Conservation (phyloP, 2,888 invertebrate species). For the Cephus sareptanus region DNA sequence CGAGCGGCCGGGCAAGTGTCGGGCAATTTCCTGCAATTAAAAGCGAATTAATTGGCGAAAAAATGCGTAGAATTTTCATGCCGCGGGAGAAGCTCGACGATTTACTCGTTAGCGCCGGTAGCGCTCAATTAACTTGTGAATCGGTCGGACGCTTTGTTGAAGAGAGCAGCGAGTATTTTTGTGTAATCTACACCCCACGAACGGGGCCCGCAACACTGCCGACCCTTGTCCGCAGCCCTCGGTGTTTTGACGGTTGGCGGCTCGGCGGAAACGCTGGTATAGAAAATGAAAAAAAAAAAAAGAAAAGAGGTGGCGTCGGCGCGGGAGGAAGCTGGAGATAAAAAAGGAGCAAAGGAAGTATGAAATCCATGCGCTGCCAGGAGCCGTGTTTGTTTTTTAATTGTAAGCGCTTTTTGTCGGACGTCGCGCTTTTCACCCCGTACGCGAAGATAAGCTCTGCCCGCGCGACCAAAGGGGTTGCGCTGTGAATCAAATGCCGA, state of each 20-base stretch:
- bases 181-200: conserved; percentile 41
- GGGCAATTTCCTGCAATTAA: conserved; percentile 54
- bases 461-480: too few relatives aligned
- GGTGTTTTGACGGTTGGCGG: conserved; percentile 1
- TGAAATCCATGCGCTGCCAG: too few relatives aligned
- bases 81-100: conserved; percentile 40
- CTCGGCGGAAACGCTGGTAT: too few relatives aligned
- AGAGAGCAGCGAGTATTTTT: conserved; percentile 43
- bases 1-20: conserved; percentile 27
- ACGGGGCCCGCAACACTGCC: conserved; percentile 10
- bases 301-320: too few relatives aligned
- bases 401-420: too few relatives aligned
- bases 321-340: too few relatives aligned
- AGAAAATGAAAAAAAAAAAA: too few relatives aligned
- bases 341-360: too few relatives aligned
- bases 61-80: conserved; percentile 50
- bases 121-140: conserved; percentile 58
- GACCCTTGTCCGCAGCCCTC: conserved; percentile 10
- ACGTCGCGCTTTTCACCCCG: too few relatives aligned
- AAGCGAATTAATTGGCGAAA: conserved; percentile 49
- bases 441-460: too few relatives aligned
- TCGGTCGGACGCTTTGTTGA: conserved; percentile 42
- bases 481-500: too few relatives aligned
- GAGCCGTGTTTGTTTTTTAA: too few relatives aligned
- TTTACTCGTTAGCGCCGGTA: conserved; percentile 60